Percentiles rank a stretch among this genome's conserved stretches.
These are phyloP conservation scores for Gulo gulo DNA, from an alignment of 2,113 vertebrate species.

Conservation along the genomic window DNA sequence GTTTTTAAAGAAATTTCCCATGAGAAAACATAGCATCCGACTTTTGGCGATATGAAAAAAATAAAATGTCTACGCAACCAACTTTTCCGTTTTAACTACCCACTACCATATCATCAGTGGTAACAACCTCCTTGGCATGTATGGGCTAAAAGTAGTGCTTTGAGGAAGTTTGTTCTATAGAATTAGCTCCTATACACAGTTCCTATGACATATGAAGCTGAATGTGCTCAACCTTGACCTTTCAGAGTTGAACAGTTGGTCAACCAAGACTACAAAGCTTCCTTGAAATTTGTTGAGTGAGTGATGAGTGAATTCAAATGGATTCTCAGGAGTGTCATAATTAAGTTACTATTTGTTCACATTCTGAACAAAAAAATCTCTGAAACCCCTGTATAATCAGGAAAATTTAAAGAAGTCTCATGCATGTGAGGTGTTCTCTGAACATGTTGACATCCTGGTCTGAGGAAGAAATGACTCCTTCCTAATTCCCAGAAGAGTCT, in stretches of 20 bases:
- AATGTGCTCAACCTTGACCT: not conserved
- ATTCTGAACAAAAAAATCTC: not conserved
- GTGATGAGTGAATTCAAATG: not conserved
- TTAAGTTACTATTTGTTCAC: not conserved
- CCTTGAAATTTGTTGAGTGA: slow-evolving; percentile 22
- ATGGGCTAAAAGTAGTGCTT: not conserved
- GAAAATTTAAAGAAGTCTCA: not conserved
- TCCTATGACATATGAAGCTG: not conserved
- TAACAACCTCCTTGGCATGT: not conserved
- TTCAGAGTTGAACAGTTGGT: not conserved
- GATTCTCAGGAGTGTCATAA: not conserved
- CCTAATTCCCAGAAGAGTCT: not conserved
- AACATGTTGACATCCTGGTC: not conserved
- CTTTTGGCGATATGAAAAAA: slow-evolving; percentile 1
- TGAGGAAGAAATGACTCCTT: not conserved
- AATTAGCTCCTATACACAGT: not conserved
- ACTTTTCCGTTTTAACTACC: not conserved
- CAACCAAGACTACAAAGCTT: not conserved
- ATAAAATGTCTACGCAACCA: not conserved
- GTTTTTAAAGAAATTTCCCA: slow-evolving; percentile 53
- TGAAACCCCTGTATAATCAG: not conserved
- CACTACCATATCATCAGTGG: not conserved
- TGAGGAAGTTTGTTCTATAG: not conserved
- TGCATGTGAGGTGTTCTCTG: not conserved
- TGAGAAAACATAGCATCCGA: slow-evolving; percentile 47